Evolutionary conservation across 2,888 invertebrate species (phyloP).

Genomic region (Leptinotarsa rubiginosa): DNA sequence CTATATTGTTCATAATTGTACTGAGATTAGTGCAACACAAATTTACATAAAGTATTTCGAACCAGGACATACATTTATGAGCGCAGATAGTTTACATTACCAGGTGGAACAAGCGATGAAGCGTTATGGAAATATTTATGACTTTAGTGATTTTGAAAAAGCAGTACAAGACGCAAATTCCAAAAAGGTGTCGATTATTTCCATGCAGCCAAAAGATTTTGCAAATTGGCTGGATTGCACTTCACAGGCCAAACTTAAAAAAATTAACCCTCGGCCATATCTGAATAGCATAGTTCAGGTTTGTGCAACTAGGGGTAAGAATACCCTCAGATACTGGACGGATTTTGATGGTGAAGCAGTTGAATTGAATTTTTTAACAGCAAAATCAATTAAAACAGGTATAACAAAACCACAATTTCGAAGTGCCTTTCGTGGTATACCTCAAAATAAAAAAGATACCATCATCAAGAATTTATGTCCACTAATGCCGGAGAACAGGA

Average conservation of each 20-base stretch:
- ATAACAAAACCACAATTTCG: background rate
- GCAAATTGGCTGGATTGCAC: slow-evolving; percentile 1
- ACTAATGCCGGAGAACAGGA: too few relatives aligned
- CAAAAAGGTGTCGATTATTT: slow-evolving; percentile 1
- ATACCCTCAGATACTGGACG: background rate
- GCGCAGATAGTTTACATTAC: background rate
- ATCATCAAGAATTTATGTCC: too few relatives aligned
- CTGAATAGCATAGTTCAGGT: background rate
- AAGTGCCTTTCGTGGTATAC: too few relatives aligned
- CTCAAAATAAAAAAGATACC: too few relatives aligned
- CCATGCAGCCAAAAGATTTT: slow-evolving; percentile 2
- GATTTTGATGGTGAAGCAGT: background rate
- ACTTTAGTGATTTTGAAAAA: background rate
- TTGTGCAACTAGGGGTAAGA: too few relatives aligned
- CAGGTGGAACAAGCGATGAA: slow-evolving; percentile 1
- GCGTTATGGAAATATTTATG: background rate
- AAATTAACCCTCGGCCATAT: too few relatives aligned
- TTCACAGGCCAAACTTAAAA: too few relatives aligned
- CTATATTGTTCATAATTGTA: too few relatives aligned
- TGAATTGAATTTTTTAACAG: background rate
- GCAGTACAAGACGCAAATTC: slow-evolving; percentile 3
- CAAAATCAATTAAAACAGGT: background rate
- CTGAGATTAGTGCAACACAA: background rate
- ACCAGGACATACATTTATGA: slow-evolving; percentile 2
- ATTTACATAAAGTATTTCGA: background rate